Base-by-base conservation (phyloP, 2,113 vertebrate species). In the Miniopterus natalensis region DNA sequence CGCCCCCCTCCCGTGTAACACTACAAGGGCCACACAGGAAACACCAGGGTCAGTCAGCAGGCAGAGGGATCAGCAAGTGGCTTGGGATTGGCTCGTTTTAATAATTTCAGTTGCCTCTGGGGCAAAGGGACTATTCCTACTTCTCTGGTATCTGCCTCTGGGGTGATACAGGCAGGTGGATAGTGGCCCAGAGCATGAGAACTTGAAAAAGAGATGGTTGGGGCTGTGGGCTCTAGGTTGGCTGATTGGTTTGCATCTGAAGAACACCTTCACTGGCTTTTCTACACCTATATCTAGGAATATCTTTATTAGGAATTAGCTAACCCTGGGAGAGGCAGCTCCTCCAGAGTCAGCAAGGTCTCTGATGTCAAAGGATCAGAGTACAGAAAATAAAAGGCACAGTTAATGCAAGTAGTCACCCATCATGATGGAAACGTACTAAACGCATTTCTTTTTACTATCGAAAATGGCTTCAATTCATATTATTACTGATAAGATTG, bases 381-480 rank as follows among this genome's bases (percentile, higher is more conserved):
- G 79, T 10, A 71, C 2, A 92, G 31, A 55, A 92, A 92, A 87
- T 55, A 74, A 70, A 88, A 61, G 14, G 29, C 5, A 23, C 0
- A 11, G 15, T 27, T 74, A 83, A 94, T 27, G 17, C 4, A 59
- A 40, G 15, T 79, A 71, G 61, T 80, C 5, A 57, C 3, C 36
- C 25, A 49, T 66, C 40, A 87, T 75, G 18, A 47, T 55, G 88
- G 42, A 21, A 59, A 31, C 71, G 40, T 42, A 13, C 61, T 61
- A 40, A 81, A 78, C 49, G 27, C 9, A 85, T 87, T 92, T 89
- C 47, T 63, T 96, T 71, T 65, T 73, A 42, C 47, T 66, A 13
- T 29, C 17, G 87, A 94, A 61, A 92, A 73, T 70, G 21, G 11
- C 57, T 79, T 93, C 88, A 47, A n/a, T 87, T 80, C n/a, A 25